Evolutionary conservation across 2,113 vertebrate species (phyloP).

Genomic region (Poeciliopsis turrubarensis): DNA sequence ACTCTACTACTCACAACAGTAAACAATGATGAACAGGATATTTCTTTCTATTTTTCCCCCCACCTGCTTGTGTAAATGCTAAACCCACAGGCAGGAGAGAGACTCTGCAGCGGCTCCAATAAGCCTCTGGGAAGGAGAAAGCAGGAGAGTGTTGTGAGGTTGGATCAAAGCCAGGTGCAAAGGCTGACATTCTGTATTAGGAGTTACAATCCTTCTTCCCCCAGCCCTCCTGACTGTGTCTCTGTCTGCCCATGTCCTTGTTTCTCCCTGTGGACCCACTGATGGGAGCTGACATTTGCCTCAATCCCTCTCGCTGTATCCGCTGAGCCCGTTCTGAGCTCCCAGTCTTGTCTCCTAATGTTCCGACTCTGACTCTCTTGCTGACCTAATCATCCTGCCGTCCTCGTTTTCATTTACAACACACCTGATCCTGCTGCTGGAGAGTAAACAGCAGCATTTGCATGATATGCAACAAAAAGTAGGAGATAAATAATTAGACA

Average conservation of each 20-base stretch:
- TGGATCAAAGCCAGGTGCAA: slow-evolving; percentile 79
- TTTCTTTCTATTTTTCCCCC: not conserved
- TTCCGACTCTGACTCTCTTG: slow-evolving; percentile 36
- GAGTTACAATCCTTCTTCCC: slow-evolving; percentile 59
- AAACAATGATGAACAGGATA: slow-evolving; percentile 1
- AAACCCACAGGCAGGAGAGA: slow-evolving; percentile 19
- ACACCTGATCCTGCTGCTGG: not conserved
- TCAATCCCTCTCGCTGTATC: slow-evolving; percentile 62
- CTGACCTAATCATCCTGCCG: slow-evolving; percentile 44
- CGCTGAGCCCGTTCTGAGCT: slow-evolving; percentile 50
- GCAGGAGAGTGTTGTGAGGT: slow-evolving; percentile 52
- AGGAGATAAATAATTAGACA: not conserved
- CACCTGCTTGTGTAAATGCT: slow-evolving; percentile 35
- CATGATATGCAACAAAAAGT: not conserved
- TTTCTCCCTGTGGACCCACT: slow-evolving; percentile 63
- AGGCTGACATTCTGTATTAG: slow-evolving; percentile 70
- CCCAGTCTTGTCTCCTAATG: slow-evolving; percentile 54
- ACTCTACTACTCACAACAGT: not conserved
- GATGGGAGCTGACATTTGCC: slow-evolving; percentile 74
- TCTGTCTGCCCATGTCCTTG: slow-evolving; percentile 61
- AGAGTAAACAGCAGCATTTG: not conserved
- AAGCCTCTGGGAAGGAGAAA: slow-evolving; percentile 63
- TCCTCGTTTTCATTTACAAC: not conserved
- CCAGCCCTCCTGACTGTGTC: slow-evolving; percentile 49
- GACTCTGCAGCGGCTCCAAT: slow-evolving; percentile 18